Evolutionary conservation across 2,797 vertebrate genomes (phyloP).

Genomic region (Crocodylus rhombifer): DNA sequence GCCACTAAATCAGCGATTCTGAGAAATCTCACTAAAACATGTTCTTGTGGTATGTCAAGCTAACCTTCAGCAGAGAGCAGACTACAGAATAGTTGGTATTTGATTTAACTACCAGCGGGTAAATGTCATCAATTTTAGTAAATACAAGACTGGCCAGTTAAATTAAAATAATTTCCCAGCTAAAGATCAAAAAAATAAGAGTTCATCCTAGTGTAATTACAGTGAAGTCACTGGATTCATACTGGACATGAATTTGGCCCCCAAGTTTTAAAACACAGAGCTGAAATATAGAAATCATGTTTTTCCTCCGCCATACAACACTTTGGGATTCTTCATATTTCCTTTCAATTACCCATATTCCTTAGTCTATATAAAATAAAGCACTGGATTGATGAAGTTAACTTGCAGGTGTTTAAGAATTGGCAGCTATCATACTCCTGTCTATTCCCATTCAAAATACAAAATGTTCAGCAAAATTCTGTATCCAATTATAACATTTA

Average conservation of each 20-base stretch:
- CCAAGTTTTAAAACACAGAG: neutral
- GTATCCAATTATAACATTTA: neutral
- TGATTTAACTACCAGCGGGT: conserved; percentile 38
- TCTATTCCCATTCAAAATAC: neutral
- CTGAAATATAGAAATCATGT: conserved; percentile 35
- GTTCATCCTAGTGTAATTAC: neutral
- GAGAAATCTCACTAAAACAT: neutral
- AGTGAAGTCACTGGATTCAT: neutral
- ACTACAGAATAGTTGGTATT: conserved; percentile 50
- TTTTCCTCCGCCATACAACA: conserved; percentile 7
- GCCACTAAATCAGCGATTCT: rapidly evolving
- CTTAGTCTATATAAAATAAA: conserved; percentile 26
- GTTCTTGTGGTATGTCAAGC: neutral
- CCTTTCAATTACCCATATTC: conserved; percentile 38
- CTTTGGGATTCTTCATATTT: neutral
- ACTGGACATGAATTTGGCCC: neutral
- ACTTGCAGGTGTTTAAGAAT: neutral
- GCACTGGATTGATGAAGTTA: conserved; percentile 16
- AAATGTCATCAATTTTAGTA: conserved; percentile 36
- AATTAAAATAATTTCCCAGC: conserved; percentile 58
- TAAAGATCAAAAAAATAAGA: neutral
- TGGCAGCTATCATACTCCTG: neutral
- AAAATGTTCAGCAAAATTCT: neutral
- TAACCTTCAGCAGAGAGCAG: conserved; percentile 15
- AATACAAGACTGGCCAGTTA: neutral